Conservation (phyloP, 2,888 invertebrate genomes). For the Andrena praecox region DNA sequence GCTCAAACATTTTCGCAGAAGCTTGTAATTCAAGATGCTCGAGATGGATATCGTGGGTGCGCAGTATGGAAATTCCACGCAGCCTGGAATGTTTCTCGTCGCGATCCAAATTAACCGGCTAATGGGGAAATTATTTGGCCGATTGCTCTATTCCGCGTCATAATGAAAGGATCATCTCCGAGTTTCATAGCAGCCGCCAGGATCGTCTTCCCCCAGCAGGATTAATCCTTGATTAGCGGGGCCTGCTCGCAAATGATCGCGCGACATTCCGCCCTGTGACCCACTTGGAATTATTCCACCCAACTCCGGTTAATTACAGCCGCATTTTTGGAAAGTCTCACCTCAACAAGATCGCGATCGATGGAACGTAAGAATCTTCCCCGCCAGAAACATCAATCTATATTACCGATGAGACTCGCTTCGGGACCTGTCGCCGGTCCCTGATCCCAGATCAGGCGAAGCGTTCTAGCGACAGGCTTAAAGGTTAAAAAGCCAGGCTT, state of each 20-base stretch:
- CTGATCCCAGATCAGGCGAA: slow-evolving; percentile 14
- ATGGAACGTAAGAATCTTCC: not conserved
- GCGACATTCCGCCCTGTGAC: slow-evolving; percentile 26
- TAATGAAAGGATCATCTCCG: slow-evolving; percentile 57
- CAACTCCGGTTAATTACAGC: not conserved
- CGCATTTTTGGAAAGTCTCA: not conserved
- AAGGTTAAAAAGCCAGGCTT: slow-evolving; percentile 2
- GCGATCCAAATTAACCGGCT: slow-evolving; percentile 52
- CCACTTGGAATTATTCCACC: slow-evolving; percentile 15
- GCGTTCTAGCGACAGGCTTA: not conserved
- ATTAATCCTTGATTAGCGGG: slow-evolving; percentile 54
- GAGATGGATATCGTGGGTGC: slow-evolving; percentile 2
- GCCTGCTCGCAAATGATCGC: slow-evolving; percentile 17
- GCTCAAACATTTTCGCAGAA: slow-evolving; percentile 25
- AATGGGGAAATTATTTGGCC: slow-evolving; percentile 58
- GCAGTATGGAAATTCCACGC: slow-evolving; percentile 35
- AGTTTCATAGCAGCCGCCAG: slow-evolving; percentile 30
- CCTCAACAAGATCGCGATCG: not conserved
- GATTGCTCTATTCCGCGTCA: slow-evolving; percentile 38
- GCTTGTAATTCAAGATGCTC: slow-evolving; percentile 8
- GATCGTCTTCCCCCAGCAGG: slow-evolving; percentile 31
- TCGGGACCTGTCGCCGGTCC: not conserved
- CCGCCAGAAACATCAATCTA: not conserved
- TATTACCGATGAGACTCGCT: not conserved
- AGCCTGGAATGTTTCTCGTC: slow-evolving; percentile 39